Evolutionary conservation across 2,888 invertebrate species (phyloP).

Genomic region (Leptinotarsa peninsularis): DNA sequence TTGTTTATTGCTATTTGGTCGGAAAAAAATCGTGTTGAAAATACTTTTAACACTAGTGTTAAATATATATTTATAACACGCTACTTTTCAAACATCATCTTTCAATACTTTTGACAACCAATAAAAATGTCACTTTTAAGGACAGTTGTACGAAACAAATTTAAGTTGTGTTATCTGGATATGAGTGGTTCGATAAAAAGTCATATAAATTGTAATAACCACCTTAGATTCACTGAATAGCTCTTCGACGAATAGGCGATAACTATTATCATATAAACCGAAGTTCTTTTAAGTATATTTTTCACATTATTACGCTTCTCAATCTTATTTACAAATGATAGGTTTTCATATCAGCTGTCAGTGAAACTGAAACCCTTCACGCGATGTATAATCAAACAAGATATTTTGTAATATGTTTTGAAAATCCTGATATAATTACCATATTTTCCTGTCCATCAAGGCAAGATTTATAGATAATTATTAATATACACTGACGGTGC

Average conservation of each 20-base stretch:
- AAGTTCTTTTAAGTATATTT: background rate
- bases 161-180: too few relatives aligned
- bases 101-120: too few relatives aligned
- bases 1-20: too few relatives aligned
- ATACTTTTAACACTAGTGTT: too few relatives aligned
- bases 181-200: too few relatives aligned
- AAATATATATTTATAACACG: too few relatives aligned
- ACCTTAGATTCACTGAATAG: too few relatives aligned
- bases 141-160: too few relatives aligned
- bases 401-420: conserved; percentile 22
- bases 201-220: too few relatives aligned
- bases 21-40: too few relatives aligned
- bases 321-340: conserved; percentile 17
- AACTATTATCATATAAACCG: background rate
- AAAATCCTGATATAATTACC: conserved; percentile 29
- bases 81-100: too few relatives aligned
- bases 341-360: conserved; percentile 23
- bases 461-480: conserved; percentile 30
- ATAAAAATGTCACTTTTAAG: too few relatives aligned
- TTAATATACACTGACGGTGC: conserved; percentile 22
- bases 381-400: conserved; percentile 2
- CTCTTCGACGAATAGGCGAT: background rate
- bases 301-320: background rate
- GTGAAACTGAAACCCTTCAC: background rate
- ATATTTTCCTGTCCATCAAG: conserved; percentile 25